Evolutionary conservation across 2,113 vertebrate species (phyloP), one percentile per base, ranked within the genome.

Genomic region (Microcebus murinus): DNA sequence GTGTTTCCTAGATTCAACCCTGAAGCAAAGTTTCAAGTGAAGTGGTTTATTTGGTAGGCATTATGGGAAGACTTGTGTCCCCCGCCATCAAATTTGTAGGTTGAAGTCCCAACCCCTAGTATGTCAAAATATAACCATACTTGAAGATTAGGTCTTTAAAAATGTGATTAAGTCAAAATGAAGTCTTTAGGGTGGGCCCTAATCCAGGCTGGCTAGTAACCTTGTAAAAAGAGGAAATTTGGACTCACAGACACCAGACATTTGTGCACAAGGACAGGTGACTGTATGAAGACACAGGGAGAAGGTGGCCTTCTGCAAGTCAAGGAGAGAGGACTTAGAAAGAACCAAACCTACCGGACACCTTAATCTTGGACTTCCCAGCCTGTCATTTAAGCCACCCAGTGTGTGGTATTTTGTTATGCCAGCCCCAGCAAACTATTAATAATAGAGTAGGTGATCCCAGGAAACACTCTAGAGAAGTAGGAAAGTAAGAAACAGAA

Each of bases 11-110:
- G 93, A 93, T 65, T 34, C 42, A 87, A 36, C 0, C 13, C 76
- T 73, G 27, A 87, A 87, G 74, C 57, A 91, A 85, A 91, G 13
- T 90, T 95, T 82, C 63, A 92, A 29, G 8, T 67, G 74, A 95
- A 65, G 34, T 83, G 73, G 13, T 74, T 81, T 86, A 82, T 86
- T 87, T 36, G 11, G n/a, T 86, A 86, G 45, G 42, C 81, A 6
- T 76, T 85, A 31, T 29, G 15, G 48, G 59, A n/a, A 39, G 34
- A 94, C 59, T 63, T 63, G 71, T 84, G 42, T 91, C 48, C 29
- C n/a, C 39, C 11, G 0, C 55, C 9, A 21, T 4, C 39, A 48
- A 39, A 63, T 57, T 45, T 68, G 23, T 45, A 61, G 52, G 18
- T 36, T 84, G 15, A 42, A 36, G n/a, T 59, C 27, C 48, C 48